phyloP scores from a whole-genome alignment of 1,140 invertebrate species.

The Hormaphis cornu region DNA sequence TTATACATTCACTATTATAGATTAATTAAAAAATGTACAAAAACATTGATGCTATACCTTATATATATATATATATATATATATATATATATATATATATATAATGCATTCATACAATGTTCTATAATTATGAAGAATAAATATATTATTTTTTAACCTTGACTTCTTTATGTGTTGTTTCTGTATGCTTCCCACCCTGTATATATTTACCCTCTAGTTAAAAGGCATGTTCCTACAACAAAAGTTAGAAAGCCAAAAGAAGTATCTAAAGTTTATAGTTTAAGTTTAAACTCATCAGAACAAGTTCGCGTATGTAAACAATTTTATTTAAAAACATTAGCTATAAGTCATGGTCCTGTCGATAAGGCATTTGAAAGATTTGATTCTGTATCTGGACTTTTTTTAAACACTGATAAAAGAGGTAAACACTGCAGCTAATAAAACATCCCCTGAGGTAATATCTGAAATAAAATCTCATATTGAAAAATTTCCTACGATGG shows the following conservation, averaged over 20 bases:
- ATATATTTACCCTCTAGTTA: too few species aligned
- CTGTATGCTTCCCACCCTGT: too few species aligned
- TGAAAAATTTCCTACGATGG: conserved; percentile 27
- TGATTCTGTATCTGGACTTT: not conserved
- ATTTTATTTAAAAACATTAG: not conserved
- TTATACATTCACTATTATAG: too few species aligned
- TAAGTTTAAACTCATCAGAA: not conserved
- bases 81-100: too few species aligned
- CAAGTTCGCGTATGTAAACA: not conserved
- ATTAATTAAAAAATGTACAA: too few species aligned
- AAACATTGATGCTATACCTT: too few species aligned
- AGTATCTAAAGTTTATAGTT: not conserved
- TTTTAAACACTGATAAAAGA: not conserved
- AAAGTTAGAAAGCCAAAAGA: not conserved
- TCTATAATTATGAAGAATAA: too few species aligned
- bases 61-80: too few species aligned
- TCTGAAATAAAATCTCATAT: conserved; percentile 31
- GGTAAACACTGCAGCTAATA: not conserved
- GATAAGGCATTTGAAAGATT: not conserved
- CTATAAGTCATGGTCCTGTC: not conserved
- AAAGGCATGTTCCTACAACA: not conserved
- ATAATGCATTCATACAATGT: too few species aligned
- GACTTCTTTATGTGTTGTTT: too few species aligned
- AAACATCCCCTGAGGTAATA: not conserved
- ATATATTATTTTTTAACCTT: too few species aligned